Conservation (phyloP, 2,113 vertebrate species). For the Rhabdomys dilectus region DNA sequence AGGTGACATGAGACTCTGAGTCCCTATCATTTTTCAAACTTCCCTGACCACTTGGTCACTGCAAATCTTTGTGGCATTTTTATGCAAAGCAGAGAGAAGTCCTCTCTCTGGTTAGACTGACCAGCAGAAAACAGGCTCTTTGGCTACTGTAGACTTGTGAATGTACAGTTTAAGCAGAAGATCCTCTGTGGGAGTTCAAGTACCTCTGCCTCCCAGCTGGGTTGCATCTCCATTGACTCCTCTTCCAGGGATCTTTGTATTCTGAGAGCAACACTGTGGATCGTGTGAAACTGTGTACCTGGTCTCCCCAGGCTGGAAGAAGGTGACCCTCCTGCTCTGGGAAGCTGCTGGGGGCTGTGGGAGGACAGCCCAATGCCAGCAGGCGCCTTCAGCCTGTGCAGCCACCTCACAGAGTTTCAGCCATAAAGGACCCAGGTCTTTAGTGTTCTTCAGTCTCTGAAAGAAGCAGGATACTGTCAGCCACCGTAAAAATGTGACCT, state of each 20-base stretch:
- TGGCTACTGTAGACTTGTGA: fast-evolving
- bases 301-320: background rate
- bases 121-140: background rate
- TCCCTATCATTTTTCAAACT: background rate
- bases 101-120: background rate
- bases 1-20: background rate
- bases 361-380: background rate
- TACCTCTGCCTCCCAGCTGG: background rate
- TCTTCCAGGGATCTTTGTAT: background rate
- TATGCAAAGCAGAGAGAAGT: background rate
- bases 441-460: constrained; percentile 71
- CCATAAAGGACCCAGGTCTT: constrained; percentile 44
- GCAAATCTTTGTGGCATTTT: background rate
- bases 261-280: background rate
- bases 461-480: constrained; percentile 75
- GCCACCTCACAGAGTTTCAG: background rate
- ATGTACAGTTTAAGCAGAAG: background rate
- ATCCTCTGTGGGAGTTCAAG: background rate
- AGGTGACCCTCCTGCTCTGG: background rate
- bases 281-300: background rate
- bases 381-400: background rate
- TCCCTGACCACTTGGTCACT: background rate
- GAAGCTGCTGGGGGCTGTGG: background rate
- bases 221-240: background rate
- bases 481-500: constrained; percentile 81